Conservation (phyloP, 2,113 vertebrate species). For the Oophaga pumilio region DNA sequence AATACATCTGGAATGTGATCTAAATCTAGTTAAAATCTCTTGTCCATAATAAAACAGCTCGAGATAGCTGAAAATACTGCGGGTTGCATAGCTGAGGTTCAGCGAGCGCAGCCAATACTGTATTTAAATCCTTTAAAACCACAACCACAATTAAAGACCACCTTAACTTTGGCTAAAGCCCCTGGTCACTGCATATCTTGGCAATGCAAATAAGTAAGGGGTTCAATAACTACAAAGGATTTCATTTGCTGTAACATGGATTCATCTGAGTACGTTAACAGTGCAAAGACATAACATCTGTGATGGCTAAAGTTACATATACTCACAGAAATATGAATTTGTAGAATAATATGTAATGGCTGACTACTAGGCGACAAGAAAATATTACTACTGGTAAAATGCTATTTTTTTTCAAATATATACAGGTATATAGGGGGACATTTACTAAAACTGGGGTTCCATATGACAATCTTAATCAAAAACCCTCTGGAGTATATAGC, state of each 20-base stretch:
- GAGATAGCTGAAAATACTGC: constrained; percentile 66
- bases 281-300: constrained; percentile 24
- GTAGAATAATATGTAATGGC: neutral
- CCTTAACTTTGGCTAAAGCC: constrained; percentile 62
- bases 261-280: constrained; percentile 62
- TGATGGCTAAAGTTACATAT: constrained; percentile 26
- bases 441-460: no score
- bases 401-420: neutral
- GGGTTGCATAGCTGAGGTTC: constrained; percentile 62
- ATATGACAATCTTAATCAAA: no score
- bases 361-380: neutral
- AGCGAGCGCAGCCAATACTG: constrained; percentile 62
- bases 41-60: constrained; percentile 57
- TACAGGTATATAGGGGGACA: no score
- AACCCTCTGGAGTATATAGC: no score
- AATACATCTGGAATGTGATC: constrained; percentile 50
- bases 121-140: constrained; percentile 61
- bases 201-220: constrained; percentile 67
- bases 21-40: constrained; percentile 52
- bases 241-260: constrained; percentile 61
- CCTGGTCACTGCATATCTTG: constrained; percentile 66
- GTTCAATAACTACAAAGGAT: constrained; percentile 67
- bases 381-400: neutral
- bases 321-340: constrained; percentile 13
- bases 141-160: constrained; percentile 68